These are phyloP conservation scores for Drosophila chauvacae DNA, from an alignment of 1,140 invertebrate genomes.

Conservation along the genomic window DNA sequence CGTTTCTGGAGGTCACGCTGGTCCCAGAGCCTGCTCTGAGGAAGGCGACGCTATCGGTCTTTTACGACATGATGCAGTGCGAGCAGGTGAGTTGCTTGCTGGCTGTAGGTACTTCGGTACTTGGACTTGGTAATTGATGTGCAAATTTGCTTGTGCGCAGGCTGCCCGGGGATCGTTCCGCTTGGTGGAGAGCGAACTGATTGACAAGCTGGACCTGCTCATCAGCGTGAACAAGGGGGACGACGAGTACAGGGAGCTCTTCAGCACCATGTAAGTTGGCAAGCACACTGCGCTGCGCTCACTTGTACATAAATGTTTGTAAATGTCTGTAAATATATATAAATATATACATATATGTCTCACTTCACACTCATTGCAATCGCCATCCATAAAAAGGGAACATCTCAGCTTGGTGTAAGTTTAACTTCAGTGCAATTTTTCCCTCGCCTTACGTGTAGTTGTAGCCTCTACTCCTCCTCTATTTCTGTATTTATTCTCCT, in stretches of 20 bases:
- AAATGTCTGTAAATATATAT: constrained; percentile 49
- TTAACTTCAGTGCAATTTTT: constrained; percentile 50
- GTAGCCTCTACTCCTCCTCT: not conserved
- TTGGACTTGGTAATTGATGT: constrained; percentile 4
- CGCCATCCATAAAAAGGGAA: constrained; percentile 88
- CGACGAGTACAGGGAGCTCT: constrained; percentile 95
- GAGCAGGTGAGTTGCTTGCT: constrained; percentile 88
- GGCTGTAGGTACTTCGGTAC: not conserved
- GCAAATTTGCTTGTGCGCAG: constrained; percentile 34
- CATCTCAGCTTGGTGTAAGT: constrained; percentile 96
- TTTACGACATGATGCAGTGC: constrained; percentile 98
- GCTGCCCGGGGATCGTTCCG: constrained; percentile 88
- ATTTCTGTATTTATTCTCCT: constrained; percentile 4
- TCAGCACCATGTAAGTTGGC: constrained; percentile 96
- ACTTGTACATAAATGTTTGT: constrained; percentile 38
- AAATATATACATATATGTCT: constrained; percentile 65
- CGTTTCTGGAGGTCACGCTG: constrained; percentile 96
- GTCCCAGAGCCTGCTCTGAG: constrained; percentile 95
- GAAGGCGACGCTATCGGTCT: constrained; percentile 96
- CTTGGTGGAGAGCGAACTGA: constrained; percentile 95
- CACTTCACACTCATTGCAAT: constrained; percentile 76
- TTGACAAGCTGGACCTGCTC: constrained; percentile 96
- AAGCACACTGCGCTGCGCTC: not conserved
- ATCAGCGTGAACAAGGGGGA: constrained; percentile 97
- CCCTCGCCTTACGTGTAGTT: constrained; percentile 35